A percentile compares a stretch with the other conserved stretches of the same genome.
These are phyloP conservation scores for Forbesichthys agassizii DNA, from an alignment of 2,113 vertebrate genomes.

Conservation along the genomic window DNA sequence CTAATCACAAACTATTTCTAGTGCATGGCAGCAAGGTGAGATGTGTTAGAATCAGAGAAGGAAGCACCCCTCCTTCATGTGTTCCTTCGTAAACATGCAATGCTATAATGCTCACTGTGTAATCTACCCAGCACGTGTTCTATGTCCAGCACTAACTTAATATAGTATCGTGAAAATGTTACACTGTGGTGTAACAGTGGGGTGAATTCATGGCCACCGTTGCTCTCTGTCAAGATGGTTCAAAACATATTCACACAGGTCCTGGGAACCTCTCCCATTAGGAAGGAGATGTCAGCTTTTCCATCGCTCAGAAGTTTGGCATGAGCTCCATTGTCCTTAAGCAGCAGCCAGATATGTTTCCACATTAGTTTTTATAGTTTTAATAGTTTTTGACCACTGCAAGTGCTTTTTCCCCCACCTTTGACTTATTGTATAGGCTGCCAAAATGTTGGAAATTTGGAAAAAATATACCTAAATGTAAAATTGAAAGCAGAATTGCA, in stretches of 20 bases:
- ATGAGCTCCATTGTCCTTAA: constrained; percentile 43
- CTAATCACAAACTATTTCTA: constrained; percentile 19
- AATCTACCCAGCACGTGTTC: too few species aligned
- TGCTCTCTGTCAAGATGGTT: constrained; percentile 18
- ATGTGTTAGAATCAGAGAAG: not conserved
- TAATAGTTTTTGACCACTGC: constrained; percentile 38
- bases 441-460: constrained; percentile 47
- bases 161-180: constrained; percentile 34
- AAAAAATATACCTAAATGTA: constrained; percentile 25
- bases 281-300: constrained; percentile 68
- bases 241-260: constrained; percentile 44
- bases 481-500: constrained; percentile 17
- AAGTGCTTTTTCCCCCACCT: constrained; percentile 49
- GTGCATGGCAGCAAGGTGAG: constrained; percentile 4
- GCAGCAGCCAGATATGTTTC: constrained; percentile 62
- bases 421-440: constrained; percentile 25
- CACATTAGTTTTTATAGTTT: constrained; percentile 64
- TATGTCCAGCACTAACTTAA: too few species aligned
- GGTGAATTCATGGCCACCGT: constrained; percentile 10
- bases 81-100: not conserved
- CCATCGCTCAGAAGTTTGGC: constrained; percentile 66
- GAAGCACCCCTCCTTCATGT: not conserved
- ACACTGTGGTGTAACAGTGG: constrained; percentile 16
- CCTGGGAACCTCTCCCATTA: constrained; percentile 60
- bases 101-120: too few species aligned